Conservation (phyloP, 2,888 invertebrate genomes). For the Athripsodes cinereus region DNA sequence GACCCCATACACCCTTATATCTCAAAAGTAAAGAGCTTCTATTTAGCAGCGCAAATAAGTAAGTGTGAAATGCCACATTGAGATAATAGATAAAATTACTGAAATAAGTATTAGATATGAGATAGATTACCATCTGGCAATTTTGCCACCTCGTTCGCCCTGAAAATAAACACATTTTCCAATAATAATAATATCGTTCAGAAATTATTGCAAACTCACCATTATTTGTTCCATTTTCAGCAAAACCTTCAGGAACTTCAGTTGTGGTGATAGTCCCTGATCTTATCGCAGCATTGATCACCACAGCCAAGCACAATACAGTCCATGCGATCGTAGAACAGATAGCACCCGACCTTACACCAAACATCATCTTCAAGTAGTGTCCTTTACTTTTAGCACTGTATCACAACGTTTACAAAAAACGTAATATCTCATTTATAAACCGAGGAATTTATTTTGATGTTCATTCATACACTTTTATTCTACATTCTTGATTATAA, state of each 20-base stretch:
- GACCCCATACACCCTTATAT: too few species aligned
- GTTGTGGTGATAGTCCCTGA: conserved; percentile 40
- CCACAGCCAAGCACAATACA: conserved; percentile 8
- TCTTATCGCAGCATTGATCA: conserved; percentile 17
- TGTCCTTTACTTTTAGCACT: neutral
- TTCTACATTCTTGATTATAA: neutral
- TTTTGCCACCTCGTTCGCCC: too few species aligned
- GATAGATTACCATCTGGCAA: too few species aligned
- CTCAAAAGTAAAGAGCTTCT: too few species aligned
- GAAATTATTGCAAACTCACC: conserved; percentile 18
- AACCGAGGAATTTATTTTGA: neutral
- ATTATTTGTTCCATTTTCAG: conserved; percentile 37
- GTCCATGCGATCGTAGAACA: neutral
- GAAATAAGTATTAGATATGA: too few species aligned
- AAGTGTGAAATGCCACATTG: too few species aligned
- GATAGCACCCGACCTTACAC: conserved; percentile 27
- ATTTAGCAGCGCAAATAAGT: too few species aligned
- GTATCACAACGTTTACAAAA: neutral
- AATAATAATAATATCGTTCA: neutral
- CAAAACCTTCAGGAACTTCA: conserved; percentile 45
- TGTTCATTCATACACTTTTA: neutral
- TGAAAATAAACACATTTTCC: too few species aligned
- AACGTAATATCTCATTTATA: neutral
- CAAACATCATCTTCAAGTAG: neutral
- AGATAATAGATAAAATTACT: too few species aligned